Evolutionary conservation across 2,888 invertebrate species (phyloP).

Genomic region (Leptinotarsa juncta): DNA sequence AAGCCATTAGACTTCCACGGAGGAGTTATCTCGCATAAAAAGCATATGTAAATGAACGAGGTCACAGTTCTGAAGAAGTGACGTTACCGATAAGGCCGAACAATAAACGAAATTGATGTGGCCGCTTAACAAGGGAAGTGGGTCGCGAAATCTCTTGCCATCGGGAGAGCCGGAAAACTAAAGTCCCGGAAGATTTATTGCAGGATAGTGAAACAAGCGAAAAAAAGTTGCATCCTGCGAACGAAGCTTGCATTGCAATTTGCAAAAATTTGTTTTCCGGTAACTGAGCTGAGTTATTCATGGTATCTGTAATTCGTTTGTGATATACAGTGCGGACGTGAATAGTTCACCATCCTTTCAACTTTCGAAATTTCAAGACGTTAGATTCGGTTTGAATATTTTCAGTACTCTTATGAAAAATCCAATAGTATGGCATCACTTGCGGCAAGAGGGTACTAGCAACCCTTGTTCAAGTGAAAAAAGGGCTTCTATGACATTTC

Average conservation of each 20-base stretch:
- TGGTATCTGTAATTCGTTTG: no score
- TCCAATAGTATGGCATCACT: no score
- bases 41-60: constrained; percentile 16
- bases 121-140: constrained; percentile 11
- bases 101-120: constrained; percentile 14
- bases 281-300: not conserved
- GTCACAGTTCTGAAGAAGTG: constrained; percentile 9
- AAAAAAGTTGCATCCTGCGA: not conserved
- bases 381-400: no score
- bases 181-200: constrained; percentile 2
- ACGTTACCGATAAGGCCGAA: constrained; percentile 18
- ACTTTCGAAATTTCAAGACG: no score
- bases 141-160: constrained; percentile 12
- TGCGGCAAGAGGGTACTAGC: no score
- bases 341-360: no score
- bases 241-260: not conserved
- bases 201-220: not conserved
- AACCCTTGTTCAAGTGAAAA: no score
- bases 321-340: no score
- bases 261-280: not conserved
- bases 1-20: not conserved
- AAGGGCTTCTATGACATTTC: no score
- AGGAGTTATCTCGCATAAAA: not conserved
- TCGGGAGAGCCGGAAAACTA: not conserved
- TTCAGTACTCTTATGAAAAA: no score